Conservation (phyloP, 2,113 vertebrate genomes). For the Procavia capensis region DNA sequence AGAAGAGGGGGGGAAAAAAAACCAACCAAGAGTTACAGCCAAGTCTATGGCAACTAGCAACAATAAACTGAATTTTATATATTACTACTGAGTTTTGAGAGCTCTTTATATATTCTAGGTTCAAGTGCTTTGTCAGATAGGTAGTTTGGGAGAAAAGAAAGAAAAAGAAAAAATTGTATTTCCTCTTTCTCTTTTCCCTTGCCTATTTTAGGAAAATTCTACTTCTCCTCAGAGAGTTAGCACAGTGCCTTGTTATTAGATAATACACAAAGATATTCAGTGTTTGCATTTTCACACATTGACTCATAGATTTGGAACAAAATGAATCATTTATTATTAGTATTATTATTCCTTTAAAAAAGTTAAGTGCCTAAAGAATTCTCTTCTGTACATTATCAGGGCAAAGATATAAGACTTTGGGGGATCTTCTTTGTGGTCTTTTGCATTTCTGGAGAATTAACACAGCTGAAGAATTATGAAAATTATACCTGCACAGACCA, state of each 20-base stretch:
- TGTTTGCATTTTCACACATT: neutral
- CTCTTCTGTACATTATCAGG: neutral
- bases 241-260: neutral
- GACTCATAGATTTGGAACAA: neutral
- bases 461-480: neutral
- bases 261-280: neutral
- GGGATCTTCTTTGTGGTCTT: neutral
- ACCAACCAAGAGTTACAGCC: no score
- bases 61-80: no score
- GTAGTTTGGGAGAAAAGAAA: no score
- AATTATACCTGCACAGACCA: neutral
- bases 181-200: neutral
- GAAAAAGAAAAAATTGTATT: neutral
- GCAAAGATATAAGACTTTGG: neutral
- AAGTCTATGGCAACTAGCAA: no score
- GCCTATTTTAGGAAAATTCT: neutral
- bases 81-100: no score
- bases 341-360: neutral
- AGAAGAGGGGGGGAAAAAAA: no score
- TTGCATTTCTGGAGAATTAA: neutral
- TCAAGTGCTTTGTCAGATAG: neutral
- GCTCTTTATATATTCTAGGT: no score
- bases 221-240: neutral
- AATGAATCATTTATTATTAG: neutral
- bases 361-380: neutral